These are phyloP conservation scores for Macrostomum lignano DNA, from an alignment of 1,140 invertebrate genomes.

Conservation along the genomic window DNA sequence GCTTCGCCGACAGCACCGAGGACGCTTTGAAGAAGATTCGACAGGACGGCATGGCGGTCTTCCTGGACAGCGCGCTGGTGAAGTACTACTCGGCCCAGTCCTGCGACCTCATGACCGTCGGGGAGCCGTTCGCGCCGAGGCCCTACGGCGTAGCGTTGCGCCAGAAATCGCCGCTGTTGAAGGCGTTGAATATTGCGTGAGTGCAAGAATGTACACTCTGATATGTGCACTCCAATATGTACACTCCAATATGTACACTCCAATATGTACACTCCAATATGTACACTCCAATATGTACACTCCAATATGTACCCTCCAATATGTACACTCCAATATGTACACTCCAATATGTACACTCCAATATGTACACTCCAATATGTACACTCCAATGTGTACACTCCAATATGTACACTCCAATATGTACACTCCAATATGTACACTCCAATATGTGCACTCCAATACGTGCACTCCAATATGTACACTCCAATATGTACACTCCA, in stretches of 20 bases:
- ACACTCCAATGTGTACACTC: too few species aligned
- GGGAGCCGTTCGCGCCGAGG: conserved; percentile 11
- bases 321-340: not conserved
- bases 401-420: too few species aligned
- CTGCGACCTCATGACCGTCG: conserved; percentile 9
- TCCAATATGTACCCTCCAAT: not conserved
- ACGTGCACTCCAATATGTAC: too few species aligned
- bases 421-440: too few species aligned
- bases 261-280: not conserved
- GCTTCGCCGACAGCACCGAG: conserved; percentile 42
- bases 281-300: not conserved
- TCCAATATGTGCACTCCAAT: too few species aligned
- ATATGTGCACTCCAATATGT: not conserved
- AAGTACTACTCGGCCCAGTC: conserved; percentile 9
- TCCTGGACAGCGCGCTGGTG: conserved; percentile 11
- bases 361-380: too few species aligned
- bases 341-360: too few species aligned
- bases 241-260: not conserved
- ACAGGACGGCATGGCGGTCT: conserved; percentile 9
- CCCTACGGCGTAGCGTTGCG: conserved; percentile 12
- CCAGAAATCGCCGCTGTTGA: conserved; percentile 10
- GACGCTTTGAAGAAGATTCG: conserved; percentile 46
- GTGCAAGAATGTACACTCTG: not conserved
- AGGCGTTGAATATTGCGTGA: conserved; percentile 10
- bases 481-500: too few species aligned